Percentiles rank a stretch among this genome's conserved stretches.
These are phyloP conservation scores for Gavia stellata DNA, from an alignment of 2,113 vertebrate species.

Conservation along the genomic window DNA sequence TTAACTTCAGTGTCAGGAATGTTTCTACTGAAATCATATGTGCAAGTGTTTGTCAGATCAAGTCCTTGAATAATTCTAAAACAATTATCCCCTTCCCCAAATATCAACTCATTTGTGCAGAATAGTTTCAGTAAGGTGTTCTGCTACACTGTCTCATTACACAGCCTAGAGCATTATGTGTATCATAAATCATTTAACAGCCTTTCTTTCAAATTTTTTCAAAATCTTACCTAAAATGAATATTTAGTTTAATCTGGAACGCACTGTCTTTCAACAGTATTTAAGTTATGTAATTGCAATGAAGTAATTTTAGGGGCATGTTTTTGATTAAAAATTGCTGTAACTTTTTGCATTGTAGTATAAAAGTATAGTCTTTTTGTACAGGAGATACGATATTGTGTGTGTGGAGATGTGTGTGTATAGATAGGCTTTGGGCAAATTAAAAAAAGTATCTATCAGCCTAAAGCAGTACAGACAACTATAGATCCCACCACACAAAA, in stretches of 20 bases:
- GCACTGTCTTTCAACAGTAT: background rate
- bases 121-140: background rate
- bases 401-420: background rate
- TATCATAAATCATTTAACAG: background rate
- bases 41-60: conserved; percentile 22
- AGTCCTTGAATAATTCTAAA: background rate
- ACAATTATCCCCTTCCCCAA: background rate
- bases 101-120: background rate
- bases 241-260: background rate
- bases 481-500: background rate
- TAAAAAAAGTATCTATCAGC: background rate
- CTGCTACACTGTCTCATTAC: background rate
- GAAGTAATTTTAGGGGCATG: background rate
- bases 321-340: background rate
- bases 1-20: conserved; percentile 26
- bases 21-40: conserved; percentile 1
- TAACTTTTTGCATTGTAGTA: background rate
- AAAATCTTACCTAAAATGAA: background rate
- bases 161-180: background rate
- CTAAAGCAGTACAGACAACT: background rate
- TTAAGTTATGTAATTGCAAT: background rate
- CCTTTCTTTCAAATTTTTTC: background rate
- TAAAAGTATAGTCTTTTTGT: background rate
- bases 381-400: background rate
- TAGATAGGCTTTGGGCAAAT: background rate